Evolutionary conservation across 2,113 vertebrate species (phyloP).

Genomic region (Chloroceryle aenea): DNA sequence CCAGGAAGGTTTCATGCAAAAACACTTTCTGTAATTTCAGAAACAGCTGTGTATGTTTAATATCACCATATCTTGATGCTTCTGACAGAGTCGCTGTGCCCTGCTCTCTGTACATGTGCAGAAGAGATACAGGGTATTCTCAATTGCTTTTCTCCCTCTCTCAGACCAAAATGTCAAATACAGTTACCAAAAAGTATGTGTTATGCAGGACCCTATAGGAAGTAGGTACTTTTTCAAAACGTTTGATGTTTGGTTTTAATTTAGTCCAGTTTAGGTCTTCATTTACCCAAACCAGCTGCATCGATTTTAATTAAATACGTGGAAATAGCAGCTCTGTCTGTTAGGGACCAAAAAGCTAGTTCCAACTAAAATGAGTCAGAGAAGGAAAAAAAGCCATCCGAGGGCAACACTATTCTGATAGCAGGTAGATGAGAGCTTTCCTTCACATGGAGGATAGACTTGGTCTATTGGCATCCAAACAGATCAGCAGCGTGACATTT

Average conservation of each 20-base stretch:
- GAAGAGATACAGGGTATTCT: not conserved
- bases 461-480: not conserved
- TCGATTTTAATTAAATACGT: not conserved
- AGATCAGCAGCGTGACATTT: slow-evolving; percentile 32
- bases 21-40: not conserved
- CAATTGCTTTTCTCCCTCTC: not conserved
- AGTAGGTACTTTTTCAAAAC: not conserved
- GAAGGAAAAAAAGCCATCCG: not conserved
- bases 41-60: not conserved
- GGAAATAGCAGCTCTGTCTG: not conserved
- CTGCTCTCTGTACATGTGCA: not conserved
- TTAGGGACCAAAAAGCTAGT: not conserved
- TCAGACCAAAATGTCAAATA: not conserved
- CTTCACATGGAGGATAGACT: not conserved
- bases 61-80: not conserved
- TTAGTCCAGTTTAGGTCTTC: not conserved
- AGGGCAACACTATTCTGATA: not conserved
- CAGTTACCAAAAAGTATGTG: not conserved
- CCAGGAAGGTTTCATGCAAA: not conserved
- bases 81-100: not conserved
- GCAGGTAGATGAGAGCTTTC: not conserved
- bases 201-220: not conserved
- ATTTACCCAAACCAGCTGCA: not conserved
- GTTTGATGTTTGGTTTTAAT: not conserved
- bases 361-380: not conserved